Evolutionary conservation across 64 coral and sea anemone genomes (phyloP).

Genomic region (Montipora capricornis): DNA sequence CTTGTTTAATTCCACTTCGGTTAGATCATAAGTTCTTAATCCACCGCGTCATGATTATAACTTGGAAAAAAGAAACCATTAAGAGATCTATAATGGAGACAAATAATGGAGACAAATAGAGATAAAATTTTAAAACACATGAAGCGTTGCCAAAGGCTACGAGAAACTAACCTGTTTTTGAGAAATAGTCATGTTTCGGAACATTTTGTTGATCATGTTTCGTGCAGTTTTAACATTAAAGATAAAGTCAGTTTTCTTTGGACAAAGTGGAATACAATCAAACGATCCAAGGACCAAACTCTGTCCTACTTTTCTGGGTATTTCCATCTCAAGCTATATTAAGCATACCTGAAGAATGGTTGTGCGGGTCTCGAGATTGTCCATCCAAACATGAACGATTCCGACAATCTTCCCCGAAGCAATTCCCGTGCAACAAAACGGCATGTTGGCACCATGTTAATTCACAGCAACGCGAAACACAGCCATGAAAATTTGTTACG

Average conservation of each 20-base stretch:
- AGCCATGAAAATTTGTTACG: conserved; percentile 1
- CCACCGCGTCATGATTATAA: neutral
- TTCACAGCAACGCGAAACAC: conserved; percentile 46
- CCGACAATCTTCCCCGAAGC: conserved; percentile 20
- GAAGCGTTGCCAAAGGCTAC: neutral
- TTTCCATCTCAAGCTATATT: neutral
- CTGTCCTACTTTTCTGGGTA: neutral
- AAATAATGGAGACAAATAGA: neutral
- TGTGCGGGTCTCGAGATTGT: neutral
- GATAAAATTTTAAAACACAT: neutral
- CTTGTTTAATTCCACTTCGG: neutral
- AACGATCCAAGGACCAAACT: neutral
- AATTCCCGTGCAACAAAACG: conserved; percentile 10
- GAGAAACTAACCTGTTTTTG: neutral
- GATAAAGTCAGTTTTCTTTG: neutral
- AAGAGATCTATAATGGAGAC: neutral
- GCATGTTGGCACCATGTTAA: conserved; percentile 65
- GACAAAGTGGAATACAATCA: neutral
- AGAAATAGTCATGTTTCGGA: neutral
- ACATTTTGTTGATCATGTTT: conserved; percentile 26
- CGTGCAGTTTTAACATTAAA: neutral
- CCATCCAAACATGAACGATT: neutral
- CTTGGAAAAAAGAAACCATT: neutral
- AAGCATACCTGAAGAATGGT: neutral
- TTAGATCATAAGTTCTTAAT: conserved; percentile 15